These are phyloP conservation scores for Anaspis maculata DNA, from an alignment of 2,888 invertebrate genomes.

Conservation along the genomic window DNA sequence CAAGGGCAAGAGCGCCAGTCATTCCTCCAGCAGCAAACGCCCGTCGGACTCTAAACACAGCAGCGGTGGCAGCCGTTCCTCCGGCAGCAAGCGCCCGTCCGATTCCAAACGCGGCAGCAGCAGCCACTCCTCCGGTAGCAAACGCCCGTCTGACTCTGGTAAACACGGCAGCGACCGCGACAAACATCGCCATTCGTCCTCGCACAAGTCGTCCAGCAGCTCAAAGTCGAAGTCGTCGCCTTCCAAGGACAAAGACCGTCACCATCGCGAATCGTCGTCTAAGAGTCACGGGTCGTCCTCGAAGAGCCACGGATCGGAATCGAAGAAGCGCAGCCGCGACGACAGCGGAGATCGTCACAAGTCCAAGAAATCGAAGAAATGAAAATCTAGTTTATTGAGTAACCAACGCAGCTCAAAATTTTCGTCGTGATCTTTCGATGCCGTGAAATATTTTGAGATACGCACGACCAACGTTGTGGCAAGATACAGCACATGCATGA, in stretches of 20 bases:
- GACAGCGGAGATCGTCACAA: slow-evolving; percentile 59
- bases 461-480: no score
- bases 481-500: no score
- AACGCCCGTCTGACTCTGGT: slow-evolving; percentile 13
- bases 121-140: no score
- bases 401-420: no score
- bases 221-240: slow-evolving; percentile 28
- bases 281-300: no score
- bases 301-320: no score
- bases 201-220: slow-evolving; percentile 25
- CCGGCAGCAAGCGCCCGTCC: no score
- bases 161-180: slow-evolving; percentile 24
- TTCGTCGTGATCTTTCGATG: no score
- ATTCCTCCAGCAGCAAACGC: slow-evolving; percentile 25
- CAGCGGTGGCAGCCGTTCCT: no score
- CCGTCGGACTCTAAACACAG: slow-evolving; percentile 26
- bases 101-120: no score
- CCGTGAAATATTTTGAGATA: no score
- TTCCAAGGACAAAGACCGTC: slow-evolving; percentile 38
- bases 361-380: slow-evolving; percentile 62
- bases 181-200: slow-evolving; percentile 18
- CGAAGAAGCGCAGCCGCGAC: slow-evolving; percentile 66
- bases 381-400: no score
- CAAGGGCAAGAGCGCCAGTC: slow-evolving; percentile 17
- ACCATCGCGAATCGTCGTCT: slow-evolving; percentile 8